A percentile compares a stretch with the other conserved stretches of the same genome.
Conservation (phyloP, 2,888 invertebrate genomes). For the Stenichneumon culpator region DNA sequence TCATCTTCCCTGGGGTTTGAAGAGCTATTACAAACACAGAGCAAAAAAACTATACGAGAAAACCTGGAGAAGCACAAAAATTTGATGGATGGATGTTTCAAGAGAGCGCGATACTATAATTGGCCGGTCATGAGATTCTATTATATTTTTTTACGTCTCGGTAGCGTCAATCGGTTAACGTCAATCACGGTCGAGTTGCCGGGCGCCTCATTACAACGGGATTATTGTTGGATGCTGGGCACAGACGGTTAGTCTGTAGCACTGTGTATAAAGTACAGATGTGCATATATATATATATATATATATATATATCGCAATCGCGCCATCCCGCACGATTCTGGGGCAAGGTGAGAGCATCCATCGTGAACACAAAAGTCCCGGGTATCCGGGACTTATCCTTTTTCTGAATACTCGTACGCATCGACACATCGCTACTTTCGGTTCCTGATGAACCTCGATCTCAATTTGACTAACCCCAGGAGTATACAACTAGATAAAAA, state of each 20-base stretch:
- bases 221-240: conserved; percentile 66
- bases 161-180: conserved; percentile 59
- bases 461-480: conserved; percentile 52
- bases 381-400: conserved; percentile 54
- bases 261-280: not conserved
- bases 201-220: conserved; percentile 66
- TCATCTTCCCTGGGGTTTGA: not conserved
- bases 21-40: not conserved
- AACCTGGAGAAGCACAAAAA: not conserved
- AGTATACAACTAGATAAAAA: not conserved
- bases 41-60: not conserved
- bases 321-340: conserved; percentile 60
- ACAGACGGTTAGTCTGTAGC: conserved; percentile 33
- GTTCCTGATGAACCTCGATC: conserved; percentile 62
- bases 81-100: not conserved
- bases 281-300: not conserved
- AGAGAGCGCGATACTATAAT: conserved; percentile 38
- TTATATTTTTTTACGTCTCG: conserved; percentile 40
- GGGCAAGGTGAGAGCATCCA: conserved; percentile 63
- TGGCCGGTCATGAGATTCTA: conserved; percentile 28
- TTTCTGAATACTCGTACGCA: conserved; percentile 54
- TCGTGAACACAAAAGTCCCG: conserved; percentile 55
- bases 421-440: conserved; percentile 49
- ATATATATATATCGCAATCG: conserved; percentile 20
- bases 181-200: conserved; percentile 57